Evolutionary conservation across 2,888 invertebrate genomes (phyloP).

Genomic region (Heliconius hortense): DNA sequence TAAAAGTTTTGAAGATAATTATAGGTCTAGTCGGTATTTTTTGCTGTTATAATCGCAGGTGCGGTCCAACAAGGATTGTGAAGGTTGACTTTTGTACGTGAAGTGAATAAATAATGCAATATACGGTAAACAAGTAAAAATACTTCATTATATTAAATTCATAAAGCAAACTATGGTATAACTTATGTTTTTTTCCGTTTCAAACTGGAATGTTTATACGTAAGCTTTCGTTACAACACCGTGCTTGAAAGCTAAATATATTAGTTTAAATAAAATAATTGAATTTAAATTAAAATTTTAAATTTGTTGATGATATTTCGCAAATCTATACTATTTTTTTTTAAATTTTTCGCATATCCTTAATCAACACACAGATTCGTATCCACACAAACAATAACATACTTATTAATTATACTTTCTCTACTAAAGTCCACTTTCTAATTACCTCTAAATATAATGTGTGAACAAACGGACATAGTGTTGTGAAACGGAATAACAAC

Average conservation of each 20-base stretch:
- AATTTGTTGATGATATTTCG: not conserved
- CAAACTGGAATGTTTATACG: not conserved
- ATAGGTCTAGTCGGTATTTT: slow-evolving; percentile 22
- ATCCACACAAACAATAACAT: slow-evolving; percentile 19
- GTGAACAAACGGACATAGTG: slow-evolving; percentile 41
- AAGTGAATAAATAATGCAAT: slow-evolving; percentile 54
- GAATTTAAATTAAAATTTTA: not conserved
- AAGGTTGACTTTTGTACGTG: slow-evolving; percentile 57
- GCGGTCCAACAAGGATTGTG: slow-evolving; percentile 50
- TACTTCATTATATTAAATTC: slow-evolving; percentile 20
- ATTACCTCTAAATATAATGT: slow-evolving; percentile 12
- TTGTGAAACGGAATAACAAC: slow-evolving; percentile 40
- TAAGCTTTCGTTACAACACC: not conserved
- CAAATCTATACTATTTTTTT: no score
- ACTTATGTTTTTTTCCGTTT: not conserved
- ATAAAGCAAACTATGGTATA: not conserved
- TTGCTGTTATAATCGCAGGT: slow-evolving; percentile 45
- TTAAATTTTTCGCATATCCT: not conserved
- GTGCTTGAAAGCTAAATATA: not conserved
- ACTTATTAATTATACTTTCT: slow-evolving; percentile 5
- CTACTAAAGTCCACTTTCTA: slow-evolving; percentile 24
- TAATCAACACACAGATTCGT: slow-evolving; percentile 31
- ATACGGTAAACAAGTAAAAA: slow-evolving; percentile 35
- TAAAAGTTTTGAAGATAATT: slow-evolving; percentile 23
- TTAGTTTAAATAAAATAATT: not conserved